Percentiles rank a stretch among this genome's conserved stretches.
These are phyloP conservation scores for Saimiri boliviensis DNA, from an alignment of 2,113 vertebrate species.

Conservation along the genomic window DNA sequence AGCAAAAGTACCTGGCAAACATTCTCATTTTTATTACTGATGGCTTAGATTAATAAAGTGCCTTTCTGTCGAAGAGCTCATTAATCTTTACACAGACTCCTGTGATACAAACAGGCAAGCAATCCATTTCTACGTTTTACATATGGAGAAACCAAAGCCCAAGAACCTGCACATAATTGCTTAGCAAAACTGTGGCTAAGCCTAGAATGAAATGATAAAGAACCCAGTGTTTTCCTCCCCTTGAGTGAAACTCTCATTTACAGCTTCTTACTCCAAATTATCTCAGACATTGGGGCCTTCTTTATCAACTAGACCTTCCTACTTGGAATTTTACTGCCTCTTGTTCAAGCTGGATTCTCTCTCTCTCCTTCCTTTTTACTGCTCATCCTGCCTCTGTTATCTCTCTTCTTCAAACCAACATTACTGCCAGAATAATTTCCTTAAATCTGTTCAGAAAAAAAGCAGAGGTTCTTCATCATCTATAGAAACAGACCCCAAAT, in stretches of 20 bases:
- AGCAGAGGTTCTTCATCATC: background rate
- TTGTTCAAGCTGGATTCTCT: background rate
- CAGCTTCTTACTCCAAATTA: background rate
- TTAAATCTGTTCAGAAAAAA: background rate
- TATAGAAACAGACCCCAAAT: background rate
- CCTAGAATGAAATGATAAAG: background rate
- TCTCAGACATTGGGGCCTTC: background rate
- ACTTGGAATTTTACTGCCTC: background rate
- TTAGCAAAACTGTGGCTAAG: background rate
- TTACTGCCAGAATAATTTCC: background rate
- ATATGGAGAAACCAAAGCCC: background rate
- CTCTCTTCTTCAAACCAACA: background rate
- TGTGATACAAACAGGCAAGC: conserved; percentile 12
- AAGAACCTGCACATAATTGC: background rate
- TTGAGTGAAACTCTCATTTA: background rate
- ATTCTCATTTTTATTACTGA: conserved; percentile 69
- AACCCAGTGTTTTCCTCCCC: background rate
- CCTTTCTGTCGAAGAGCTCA: conserved; percentile 60
- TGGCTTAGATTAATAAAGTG: conserved; percentile 60
- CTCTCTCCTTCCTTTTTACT: background rate
- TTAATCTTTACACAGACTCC: conserved; percentile 38
- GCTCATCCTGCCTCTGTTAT: background rate
- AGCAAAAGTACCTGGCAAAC: conserved; percentile 71
- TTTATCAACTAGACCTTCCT: background rate
- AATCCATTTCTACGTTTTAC: background rate